phyloP scores from a whole-genome alignment of 2,113 vertebrate genomes.

The Oostethus manadensis region DNA sequence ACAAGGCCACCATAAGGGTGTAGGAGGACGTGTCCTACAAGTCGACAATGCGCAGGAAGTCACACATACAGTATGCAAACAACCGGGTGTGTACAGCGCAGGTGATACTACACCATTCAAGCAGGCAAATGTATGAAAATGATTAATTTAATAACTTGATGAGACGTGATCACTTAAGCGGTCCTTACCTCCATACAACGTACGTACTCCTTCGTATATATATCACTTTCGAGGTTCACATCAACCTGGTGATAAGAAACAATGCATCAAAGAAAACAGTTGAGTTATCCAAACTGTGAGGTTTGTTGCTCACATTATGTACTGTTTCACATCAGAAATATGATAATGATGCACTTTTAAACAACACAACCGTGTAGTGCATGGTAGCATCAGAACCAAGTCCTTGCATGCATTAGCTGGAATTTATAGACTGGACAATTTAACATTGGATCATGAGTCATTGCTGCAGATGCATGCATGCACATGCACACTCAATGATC shows the following conservation, averaged over 20 bases:
- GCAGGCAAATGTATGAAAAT: constrained; percentile 25
- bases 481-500: constrained; percentile 9
- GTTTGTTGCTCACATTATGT: background rate
- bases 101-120: constrained; percentile 48
- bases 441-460: constrained; percentile 22
- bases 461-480: constrained; percentile 4
- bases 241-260: constrained; percentile 23
- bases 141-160: constrained; percentile 11
- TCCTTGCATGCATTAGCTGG: constrained; percentile 23
- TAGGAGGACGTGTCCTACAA: constrained; percentile 59
- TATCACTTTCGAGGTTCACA: constrained; percentile 27
- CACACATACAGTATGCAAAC: constrained; percentile 46
- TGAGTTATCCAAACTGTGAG: constrained; percentile 7
- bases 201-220: too few species aligned
- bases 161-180: constrained; percentile 2
- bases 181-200: too few species aligned
- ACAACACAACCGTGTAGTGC: background rate
- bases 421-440: constrained; percentile 38
- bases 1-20: constrained; percentile 61
- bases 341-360: background rate
- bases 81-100: constrained; percentile 46
- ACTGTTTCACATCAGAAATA: constrained; percentile 4
- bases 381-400: constrained; percentile 8
- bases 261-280: constrained; percentile 20
- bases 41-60: constrained; percentile 54